phyloP scores from a whole-genome alignment of 2,113 vertebrate genomes.

The Camelus bactrianus region DNA sequence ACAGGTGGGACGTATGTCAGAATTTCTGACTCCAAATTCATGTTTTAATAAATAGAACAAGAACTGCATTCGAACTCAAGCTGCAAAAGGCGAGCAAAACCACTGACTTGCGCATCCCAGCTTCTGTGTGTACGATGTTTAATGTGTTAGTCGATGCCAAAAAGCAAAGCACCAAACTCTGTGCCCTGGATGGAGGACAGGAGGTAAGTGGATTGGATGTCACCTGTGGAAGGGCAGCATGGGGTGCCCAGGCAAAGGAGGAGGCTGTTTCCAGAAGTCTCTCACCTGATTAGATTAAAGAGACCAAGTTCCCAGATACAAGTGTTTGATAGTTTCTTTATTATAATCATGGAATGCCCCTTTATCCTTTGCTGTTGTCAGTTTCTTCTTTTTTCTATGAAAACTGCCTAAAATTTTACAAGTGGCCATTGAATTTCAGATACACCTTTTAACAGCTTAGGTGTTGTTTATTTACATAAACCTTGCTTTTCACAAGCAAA shows the following conservation, averaged over 20 bases:
- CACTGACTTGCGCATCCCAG: slow-evolving; percentile 93
- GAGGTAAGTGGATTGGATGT: slow-evolving; percentile 89
- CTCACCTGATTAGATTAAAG: background rate
- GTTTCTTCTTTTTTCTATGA: slow-evolving; percentile 5
- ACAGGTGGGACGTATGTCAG: slow-evolving; percentile 34
- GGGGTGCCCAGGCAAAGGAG: background rate
- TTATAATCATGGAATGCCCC: background rate
- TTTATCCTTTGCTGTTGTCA: background rate
- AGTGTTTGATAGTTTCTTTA: background rate
- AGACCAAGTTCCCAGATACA: background rate
- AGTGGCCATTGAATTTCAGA: slow-evolving; percentile 38
- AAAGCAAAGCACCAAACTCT: slow-evolving; percentile 96
- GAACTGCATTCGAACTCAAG: slow-evolving; percentile 95
- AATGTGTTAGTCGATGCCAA: slow-evolving; percentile 97
- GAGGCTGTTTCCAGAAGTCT: background rate
- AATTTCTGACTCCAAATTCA: slow-evolving; percentile 66
- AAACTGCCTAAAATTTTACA: slow-evolving; percentile 29
- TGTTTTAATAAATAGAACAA: slow-evolving; percentile 92
- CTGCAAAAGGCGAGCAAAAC: slow-evolving; percentile 94
- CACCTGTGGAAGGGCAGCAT: background rate
- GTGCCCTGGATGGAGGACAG: slow-evolving; percentile 94
- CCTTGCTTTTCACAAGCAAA: slow-evolving; percentile 77
- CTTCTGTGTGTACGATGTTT: slow-evolving; percentile 97
- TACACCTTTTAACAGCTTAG: slow-evolving; percentile 40
- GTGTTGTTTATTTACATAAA: slow-evolving; percentile 74